Conservation (phyloP, 2,797 vertebrate species). For the Hippopotamyrus pictus region DNA sequence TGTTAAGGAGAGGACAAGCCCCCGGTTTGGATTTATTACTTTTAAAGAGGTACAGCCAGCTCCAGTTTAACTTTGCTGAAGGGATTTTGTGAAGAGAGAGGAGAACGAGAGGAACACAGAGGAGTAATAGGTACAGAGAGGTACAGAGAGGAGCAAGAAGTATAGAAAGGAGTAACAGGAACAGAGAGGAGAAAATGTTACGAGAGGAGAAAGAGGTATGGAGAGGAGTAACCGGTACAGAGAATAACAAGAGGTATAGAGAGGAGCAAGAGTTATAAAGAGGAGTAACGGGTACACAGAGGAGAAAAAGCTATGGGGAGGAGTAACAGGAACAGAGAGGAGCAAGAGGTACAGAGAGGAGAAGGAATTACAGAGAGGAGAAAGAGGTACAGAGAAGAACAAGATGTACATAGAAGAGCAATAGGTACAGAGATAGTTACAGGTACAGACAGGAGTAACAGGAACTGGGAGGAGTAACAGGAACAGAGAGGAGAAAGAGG, state of each 20-base stretch:
- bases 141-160: neutral
- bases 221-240: neutral
- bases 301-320: neutral
- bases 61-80: neutral
- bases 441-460: neutral
- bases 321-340: no score
- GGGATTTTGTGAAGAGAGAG: neutral
- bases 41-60: neutral
- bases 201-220: neutral
- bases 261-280: neutral
- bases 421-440: neutral
- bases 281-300: neutral
- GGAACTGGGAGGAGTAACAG: neutral
- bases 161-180: neutral
- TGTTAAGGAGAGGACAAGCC: neutral
- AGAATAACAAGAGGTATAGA: neutral
- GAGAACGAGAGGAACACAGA: neutral
- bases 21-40: neutral
- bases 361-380: neutral
- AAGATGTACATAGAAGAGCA: neutral
- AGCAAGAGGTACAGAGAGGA: neutral
- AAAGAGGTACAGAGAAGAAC: neutral
- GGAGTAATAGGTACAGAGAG: neutral
- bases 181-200: neutral
- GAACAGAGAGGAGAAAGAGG: neutral